phyloP scores from a whole-genome alignment of 2,888 invertebrate species.

The Agrotis puta region DNA sequence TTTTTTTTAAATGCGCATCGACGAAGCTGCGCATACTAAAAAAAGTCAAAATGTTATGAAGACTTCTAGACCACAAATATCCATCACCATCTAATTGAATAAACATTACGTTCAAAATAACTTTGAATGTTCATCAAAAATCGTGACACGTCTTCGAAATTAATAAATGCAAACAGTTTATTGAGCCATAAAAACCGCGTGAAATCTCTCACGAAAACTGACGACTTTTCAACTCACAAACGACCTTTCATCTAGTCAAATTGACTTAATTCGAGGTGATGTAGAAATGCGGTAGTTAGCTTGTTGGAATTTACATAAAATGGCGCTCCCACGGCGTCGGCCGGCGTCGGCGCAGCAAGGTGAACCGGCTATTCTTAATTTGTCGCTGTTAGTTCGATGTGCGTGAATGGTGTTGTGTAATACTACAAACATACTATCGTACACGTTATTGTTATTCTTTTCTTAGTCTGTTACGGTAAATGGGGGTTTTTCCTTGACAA shows the following conservation, averaged over 20 bases:
- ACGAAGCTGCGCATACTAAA: too few species aligned
- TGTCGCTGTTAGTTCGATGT: conserved; percentile 73
- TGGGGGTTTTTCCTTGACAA: background rate
- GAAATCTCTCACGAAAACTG: conserved; percentile 47
- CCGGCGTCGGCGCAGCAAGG: conserved; percentile 82
- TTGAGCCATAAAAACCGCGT: conserved; percentile 32
- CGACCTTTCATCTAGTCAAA: conserved; percentile 64
- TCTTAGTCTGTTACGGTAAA: conserved; percentile 8
- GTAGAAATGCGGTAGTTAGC: conserved; percentile 84
- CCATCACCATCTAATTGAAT: background rate
- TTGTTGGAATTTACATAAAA: conserved; percentile 82
- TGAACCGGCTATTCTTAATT: conserved; percentile 86
- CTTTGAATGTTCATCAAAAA: background rate
- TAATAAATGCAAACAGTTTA: conserved; percentile 17
- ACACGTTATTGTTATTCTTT: conserved; percentile 40
- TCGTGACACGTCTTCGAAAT: conserved; percentile 14
- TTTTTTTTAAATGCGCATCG: too few species aligned
- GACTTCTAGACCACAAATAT: too few species aligned
- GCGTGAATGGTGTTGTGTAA: conserved; percentile 76
- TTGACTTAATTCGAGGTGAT: conserved; percentile 67
- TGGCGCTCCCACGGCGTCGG: conserved; percentile 82
- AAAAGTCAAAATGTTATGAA: too few species aligned
- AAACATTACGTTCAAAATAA: background rate
- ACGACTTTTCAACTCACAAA: conserved; percentile 44
- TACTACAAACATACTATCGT: conserved; percentile 60